Percentiles rank a stretch among this genome's conserved stretches.
Conservation (phyloP, 2,797 vertebrate genomes). For the Hoplostethus atlanticus region DNA sequence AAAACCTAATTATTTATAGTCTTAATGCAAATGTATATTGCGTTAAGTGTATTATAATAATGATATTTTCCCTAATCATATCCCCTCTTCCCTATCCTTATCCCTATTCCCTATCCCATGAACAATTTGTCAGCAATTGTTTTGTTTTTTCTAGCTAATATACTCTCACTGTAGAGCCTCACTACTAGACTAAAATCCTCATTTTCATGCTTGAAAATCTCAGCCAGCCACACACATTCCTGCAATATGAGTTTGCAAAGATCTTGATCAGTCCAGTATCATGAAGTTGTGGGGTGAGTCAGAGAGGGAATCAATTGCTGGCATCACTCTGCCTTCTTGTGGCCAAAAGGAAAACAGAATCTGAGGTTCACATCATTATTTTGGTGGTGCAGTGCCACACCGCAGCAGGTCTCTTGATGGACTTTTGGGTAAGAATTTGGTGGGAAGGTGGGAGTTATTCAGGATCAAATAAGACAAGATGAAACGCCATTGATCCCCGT, state of each 20-base stretch:
- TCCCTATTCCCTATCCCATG: background rate
- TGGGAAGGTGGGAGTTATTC: too few species aligned
- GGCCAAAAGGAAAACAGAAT: conserved; percentile 8
- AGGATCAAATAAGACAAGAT: too few species aligned
- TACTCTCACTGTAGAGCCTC: background rate
- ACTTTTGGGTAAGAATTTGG: too few species aligned
- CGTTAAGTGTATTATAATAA: too few species aligned
- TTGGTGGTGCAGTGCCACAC: conserved; percentile 63
- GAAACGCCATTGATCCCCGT: too few species aligned
- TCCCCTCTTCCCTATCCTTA: background rate
- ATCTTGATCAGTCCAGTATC: conserved; percentile 45
- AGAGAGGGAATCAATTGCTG: conserved; percentile 35
- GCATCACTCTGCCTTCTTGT: conserved; percentile 18
- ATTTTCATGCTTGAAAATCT: conserved; percentile 33
- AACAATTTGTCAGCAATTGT: too few species aligned
- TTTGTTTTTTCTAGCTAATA: background rate
- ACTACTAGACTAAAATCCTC: conserved; percentile 8
- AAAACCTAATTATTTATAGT: too few species aligned
- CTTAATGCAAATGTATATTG: too few species aligned
- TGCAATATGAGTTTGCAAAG: conserved; percentile 27
- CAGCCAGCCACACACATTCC: conserved; percentile 3
- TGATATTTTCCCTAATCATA: too few species aligned
- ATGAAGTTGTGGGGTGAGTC: background rate
- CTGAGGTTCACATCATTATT: background rate
- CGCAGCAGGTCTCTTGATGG: conserved; percentile 38